Conservation (phyloP, 2,888 invertebrate species). For the Lepidochrysops patricia region DNA sequence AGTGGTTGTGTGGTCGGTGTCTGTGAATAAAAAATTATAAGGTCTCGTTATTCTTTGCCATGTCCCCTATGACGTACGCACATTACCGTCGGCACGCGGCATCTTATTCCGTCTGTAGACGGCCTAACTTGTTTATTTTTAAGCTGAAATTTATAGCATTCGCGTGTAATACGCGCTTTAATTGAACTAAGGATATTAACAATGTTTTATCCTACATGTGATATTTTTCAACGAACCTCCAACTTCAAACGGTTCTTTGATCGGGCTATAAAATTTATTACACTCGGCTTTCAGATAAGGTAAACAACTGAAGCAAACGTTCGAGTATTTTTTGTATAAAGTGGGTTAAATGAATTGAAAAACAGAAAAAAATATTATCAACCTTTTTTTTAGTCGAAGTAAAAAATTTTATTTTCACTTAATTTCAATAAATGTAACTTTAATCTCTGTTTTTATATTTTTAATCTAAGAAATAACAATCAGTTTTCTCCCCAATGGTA, state of each 20-base stretch:
- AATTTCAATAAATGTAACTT: background rate
- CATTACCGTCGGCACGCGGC: background rate
- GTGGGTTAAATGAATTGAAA: background rate
- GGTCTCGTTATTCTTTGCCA: no score
- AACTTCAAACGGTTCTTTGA: constrained; percentile 25
- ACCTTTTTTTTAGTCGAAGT: background rate
- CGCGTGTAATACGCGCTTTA: background rate
- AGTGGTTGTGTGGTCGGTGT: no score
- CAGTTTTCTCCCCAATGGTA: constrained; percentile 40
- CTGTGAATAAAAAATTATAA: no score
- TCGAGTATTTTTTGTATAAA: background rate
- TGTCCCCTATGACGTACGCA: background rate
- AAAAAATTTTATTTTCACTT: background rate
- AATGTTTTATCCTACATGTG: constrained; percentile 18
- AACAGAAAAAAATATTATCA: background rate
- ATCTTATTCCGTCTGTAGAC: background rate
- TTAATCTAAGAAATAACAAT: background rate
- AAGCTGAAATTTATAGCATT: constrained; percentile 5
- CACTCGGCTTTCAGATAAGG: background rate
- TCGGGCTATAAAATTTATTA: constrained; percentile 5
- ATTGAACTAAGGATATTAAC: constrained; percentile 4
- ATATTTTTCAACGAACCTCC: constrained; percentile 22
- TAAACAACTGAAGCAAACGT: background rate
- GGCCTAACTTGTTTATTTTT: constrained; percentile 2
- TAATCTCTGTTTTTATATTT: background rate